Conservation (phyloP, 2,113 vertebrate genomes). For the Fregetta grallaria region DNA sequence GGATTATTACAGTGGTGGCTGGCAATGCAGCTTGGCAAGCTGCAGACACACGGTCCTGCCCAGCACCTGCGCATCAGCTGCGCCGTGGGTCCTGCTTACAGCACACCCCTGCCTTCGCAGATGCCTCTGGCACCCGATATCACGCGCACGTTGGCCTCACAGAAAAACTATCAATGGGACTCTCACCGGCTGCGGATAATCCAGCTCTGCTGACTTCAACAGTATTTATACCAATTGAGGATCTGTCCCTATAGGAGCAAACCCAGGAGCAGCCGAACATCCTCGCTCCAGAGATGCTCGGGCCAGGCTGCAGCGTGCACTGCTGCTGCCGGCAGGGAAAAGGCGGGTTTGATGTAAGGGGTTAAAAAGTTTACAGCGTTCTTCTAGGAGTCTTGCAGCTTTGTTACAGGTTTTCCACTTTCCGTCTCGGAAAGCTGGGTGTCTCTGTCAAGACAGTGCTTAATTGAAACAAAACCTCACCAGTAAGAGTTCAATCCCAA, state of each 20-base stretch:
- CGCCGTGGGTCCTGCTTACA: fast-evolving
- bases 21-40: neutral
- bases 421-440: neutral
- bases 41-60: fast-evolving
- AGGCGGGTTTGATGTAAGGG: neutral
- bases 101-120: fast-evolving
- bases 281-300: neutral
- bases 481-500: neutral
- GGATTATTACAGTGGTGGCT: neutral
- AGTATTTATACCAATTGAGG: fast-evolving
- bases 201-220: neutral
- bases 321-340: neutral
- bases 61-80: neutral
- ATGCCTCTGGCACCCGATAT: fast-evolving
- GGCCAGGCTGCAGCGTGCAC: neutral
- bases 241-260: neutral
- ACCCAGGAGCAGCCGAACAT: neutral
- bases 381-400: neutral
- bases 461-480: neutral
- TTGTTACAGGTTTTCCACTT: neutral
- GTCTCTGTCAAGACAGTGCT: neutral
- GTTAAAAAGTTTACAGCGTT: neutral
- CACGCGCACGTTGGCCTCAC: fast-evolving
- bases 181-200: fast-evolving
- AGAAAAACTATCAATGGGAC: fast-evolving